These are phyloP conservation scores for Daubentonia madagascariensis DNA, from an alignment of 2,113 vertebrate species.

Conservation along the genomic window DNA sequence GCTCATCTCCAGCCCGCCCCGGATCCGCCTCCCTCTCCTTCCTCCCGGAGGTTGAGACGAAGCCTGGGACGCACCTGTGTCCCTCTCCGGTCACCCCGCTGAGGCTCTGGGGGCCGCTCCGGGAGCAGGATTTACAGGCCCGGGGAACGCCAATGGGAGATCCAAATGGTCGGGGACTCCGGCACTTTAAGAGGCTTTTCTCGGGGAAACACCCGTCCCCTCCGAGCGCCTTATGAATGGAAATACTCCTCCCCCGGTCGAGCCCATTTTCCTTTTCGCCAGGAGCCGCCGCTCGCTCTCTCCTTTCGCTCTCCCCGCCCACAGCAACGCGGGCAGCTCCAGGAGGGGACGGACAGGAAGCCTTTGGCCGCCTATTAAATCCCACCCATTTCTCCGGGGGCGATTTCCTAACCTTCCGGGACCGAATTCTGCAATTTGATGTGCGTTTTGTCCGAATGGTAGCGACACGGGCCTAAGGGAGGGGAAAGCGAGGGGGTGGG, in stretches of 20 bases:
- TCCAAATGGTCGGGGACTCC: slow-evolving; percentile 78
- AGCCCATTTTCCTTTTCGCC: slow-evolving; percentile 78
- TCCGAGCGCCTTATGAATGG: slow-evolving; percentile 78
- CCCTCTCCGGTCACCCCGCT: slow-evolving; percentile 49
- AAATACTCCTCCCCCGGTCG: slow-evolving; percentile 79
- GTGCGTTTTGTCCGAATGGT: slow-evolving; percentile 79
- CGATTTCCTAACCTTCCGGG: slow-evolving; percentile 80
- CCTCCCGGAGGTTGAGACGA: slow-evolving; percentile 58
- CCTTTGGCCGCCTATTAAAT: slow-evolving; percentile 79
- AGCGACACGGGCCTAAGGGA: slow-evolving; percentile 78
- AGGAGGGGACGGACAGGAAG: slow-evolving; percentile 79
- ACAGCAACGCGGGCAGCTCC: slow-evolving; percentile 75
- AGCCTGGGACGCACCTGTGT: slow-evolving; percentile 68
- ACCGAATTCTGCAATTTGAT: slow-evolving; percentile 79
- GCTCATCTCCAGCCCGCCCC: slow-evolving; percentile 71
- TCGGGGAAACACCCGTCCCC: slow-evolving; percentile 79
- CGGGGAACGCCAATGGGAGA: slow-evolving; percentile 72
- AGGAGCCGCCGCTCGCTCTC: slow-evolving; percentile 70
- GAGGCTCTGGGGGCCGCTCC: slow-evolving; percentile 57
- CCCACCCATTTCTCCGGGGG: slow-evolving; percentile 80
- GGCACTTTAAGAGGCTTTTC: slow-evolving; percentile 83
- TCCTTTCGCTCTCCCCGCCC: slow-evolving; percentile 76
- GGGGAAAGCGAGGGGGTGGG: slow-evolving; percentile 72
- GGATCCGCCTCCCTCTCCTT: slow-evolving; percentile 70
- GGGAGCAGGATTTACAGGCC: slow-evolving; percentile 65